Evolutionary conservation across 2,797 vertebrate species (phyloP).

Genomic region (Echeneis naucrates): DNA sequence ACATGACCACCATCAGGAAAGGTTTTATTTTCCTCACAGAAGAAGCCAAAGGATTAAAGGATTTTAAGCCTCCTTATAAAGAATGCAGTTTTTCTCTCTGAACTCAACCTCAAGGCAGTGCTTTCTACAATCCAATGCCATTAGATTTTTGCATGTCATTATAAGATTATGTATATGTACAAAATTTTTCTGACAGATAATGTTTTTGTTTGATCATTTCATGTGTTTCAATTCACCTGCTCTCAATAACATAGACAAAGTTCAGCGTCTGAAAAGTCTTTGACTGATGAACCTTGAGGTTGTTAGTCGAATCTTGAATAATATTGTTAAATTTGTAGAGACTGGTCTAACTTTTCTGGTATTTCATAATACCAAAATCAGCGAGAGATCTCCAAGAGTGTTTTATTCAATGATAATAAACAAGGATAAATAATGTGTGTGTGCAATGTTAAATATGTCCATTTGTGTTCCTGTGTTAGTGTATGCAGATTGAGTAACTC

Average conservation of each 20-base stretch:
- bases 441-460: neutral
- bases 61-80: constrained; percentile 41
- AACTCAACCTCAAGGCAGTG: constrained; percentile 6
- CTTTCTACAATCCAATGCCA: constrained; percentile 8
- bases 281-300: neutral
- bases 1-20: constrained; percentile 24
- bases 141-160: constrained; percentile 6
- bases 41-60: constrained; percentile 42
- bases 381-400: too few species aligned
- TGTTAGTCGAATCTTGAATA: neutral
- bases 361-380: neutral
- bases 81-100: constrained; percentile 19
- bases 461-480: constrained; percentile 2
- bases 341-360: neutral
- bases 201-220: constrained; percentile 19
- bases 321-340: neutral
- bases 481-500: constrained; percentile 62
- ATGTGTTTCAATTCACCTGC: constrained; percentile 9
- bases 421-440: neutral
- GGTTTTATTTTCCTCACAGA: constrained; percentile 38
- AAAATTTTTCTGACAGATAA: neutral
- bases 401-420: neutral
- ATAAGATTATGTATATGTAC: neutral
- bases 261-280: neutral
- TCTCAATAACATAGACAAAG: neutral